Evolutionary conservation across 2,888 invertebrate species (phyloP).

Genomic region (Syritta pipiens): DNA sequence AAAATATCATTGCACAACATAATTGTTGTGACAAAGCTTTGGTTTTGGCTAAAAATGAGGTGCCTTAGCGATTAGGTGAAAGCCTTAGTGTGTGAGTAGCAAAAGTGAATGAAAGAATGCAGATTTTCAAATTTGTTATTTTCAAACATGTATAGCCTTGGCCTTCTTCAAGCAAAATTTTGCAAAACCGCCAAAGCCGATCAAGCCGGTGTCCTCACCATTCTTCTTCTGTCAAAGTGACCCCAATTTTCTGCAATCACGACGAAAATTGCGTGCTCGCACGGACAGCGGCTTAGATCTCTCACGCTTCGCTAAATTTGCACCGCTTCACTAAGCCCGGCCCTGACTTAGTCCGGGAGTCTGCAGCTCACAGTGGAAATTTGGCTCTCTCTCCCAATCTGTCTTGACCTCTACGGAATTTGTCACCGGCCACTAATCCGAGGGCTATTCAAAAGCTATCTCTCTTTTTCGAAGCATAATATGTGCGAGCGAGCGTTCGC

Average conservation of each 20-base stretch:
- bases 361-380: not conserved
- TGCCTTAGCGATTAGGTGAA: no score
- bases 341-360: conserved; percentile 17
- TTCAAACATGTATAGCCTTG: no score
- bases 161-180: no score
- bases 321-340: conserved; percentile 4
- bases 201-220: no score
- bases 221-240: not conserved
- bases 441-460: conserved; percentile 16
- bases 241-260: not conserved
- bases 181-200: not conserved
- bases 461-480: no score
- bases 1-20: no score
- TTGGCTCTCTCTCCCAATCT: no score
- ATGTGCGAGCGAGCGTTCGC: conserved; percentile 1
- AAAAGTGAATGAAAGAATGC: no score
- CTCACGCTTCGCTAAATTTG: not conserved
- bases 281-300: not conserved
- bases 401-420: conserved; percentile 11
- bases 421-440: conserved; percentile 20
- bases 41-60: no score
- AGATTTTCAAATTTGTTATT: no score
- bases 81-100: no score
- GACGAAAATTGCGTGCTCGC: not conserved
- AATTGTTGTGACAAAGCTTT: no score